Percentiles rank a stretch among this genome's conserved stretches.
phyloP scores from a whole-genome alignment of 2,113 vertebrate species.

The Microtus pennsylvanicus region DNA sequence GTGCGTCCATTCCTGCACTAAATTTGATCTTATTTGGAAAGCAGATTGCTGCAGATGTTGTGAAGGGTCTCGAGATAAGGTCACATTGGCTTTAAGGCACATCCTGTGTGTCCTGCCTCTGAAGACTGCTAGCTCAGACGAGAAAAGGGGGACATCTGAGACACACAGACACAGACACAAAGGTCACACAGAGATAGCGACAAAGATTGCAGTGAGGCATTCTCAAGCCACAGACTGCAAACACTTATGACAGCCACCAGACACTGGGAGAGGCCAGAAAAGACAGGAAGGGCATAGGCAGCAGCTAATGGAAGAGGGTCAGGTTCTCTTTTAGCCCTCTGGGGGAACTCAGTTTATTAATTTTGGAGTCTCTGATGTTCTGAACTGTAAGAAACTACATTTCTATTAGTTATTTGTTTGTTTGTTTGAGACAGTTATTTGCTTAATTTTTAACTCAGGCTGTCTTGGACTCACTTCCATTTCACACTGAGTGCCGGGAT shows the following conservation, averaged over 20 bases:
- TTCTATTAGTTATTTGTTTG: neutral
- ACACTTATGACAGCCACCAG: neutral
- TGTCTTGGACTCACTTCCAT: neutral
- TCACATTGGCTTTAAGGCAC: neutral
- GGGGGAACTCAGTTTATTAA: neutral
- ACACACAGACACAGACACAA: neutral
- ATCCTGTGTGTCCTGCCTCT: neutral
- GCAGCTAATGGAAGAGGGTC: too few species aligned
- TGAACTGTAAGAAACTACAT: neutral
- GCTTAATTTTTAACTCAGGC: neutral
- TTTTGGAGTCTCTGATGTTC: neutral
- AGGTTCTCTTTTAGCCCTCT: too few species aligned
- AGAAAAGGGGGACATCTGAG: neutral
- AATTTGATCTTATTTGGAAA: neutral
- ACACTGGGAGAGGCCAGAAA: neutral
- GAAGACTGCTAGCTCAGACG: neutral
- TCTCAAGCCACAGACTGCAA: neutral
- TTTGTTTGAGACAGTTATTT: too few species aligned
- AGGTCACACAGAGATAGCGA: neutral
- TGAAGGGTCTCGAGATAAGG: neutral
- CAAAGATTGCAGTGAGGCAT: fast-evolving
- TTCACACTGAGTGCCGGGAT: neutral
- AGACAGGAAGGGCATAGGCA: neutral
- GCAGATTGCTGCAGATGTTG: neutral
- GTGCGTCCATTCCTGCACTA: too few species aligned